Percentiles rank a stretch among this genome's conserved stretches.
Conservation (phyloP, 1,140 invertebrate species). For the Paraescarpia echinospica region DNA sequence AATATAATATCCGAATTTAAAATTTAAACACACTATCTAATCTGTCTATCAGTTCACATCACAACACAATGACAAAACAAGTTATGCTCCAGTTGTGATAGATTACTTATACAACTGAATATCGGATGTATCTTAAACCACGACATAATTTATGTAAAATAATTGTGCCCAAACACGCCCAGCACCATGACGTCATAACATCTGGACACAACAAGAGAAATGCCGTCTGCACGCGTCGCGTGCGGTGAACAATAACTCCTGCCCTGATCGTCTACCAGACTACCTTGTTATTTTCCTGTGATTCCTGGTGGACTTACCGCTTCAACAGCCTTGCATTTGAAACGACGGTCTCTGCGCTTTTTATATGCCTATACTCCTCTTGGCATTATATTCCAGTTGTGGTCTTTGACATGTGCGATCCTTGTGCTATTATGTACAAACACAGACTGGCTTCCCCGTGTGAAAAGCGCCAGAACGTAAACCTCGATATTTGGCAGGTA, state of each 20-base stretch:
- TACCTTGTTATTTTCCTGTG: background rate
- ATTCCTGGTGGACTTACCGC: background rate
- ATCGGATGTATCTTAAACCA: background rate
- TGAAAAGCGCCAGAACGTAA: background rate
- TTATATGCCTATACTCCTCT: background rate
- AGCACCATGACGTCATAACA: background rate
- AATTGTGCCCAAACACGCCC: background rate
- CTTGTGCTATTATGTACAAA: background rate
- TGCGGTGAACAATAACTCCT: background rate
- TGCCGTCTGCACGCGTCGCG: background rate
- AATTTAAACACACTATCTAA: too few relatives aligned
- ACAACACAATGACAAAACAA: too few relatives aligned
- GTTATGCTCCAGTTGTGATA: too few relatives aligned
- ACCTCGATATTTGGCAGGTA: background rate
- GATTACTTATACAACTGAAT: background rate
- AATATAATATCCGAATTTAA: too few relatives aligned
- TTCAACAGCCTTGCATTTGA: background rate
- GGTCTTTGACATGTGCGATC: background rate
- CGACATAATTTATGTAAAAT: background rate
- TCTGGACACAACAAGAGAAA: background rate
- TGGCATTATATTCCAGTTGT: background rate
- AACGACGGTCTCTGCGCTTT: background rate
- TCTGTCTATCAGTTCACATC: too few relatives aligned
- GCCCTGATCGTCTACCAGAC: too few relatives aligned
- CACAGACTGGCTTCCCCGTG: background rate